Evolutionary conservation across 2,113 vertebrate species (phyloP), one percentile per base, ranked within the genome.

Genomic region (Urocynchramus pylzowi): DNA sequence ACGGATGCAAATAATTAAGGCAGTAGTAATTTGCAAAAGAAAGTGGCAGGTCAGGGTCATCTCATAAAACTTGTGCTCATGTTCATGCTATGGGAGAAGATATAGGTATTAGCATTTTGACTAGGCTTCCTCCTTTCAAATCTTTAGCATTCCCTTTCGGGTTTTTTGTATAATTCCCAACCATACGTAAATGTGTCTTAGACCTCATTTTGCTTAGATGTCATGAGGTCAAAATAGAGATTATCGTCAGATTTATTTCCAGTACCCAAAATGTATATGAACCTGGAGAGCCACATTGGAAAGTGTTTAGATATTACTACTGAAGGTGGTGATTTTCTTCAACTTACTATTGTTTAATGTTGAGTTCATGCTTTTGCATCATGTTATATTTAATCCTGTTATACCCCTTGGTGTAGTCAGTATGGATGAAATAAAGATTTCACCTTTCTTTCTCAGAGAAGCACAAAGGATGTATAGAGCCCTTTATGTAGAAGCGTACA

Each of bases 1-100:
- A 99, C 97, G 98, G 98, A 99, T 99, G 98, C 98, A 99, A 98
- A 98, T 99, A 99, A 99, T 99, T 98, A 98, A 98, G 97, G 98
- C 98, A 97, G 93, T 96, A 98, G 98, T 98, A 98, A 98, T 98
- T 98, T 98, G 97, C 92, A 92, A 98, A 98, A 97, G 97, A 93
- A 89, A 97, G 97, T 97, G 97, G 90, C 93, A 96, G 97, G 98
- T 98, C 98, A 98, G 97, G 98, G 97, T 98, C 96, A 97, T 95
- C 98, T 98, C 97, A 96, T 84, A 97, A 97, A 97, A 96, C 91
- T 97, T 92, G 42, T 77, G 92, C 44, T 95, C 53, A 18, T 41
- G 42, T 87, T 97, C 84, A 26, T 70, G 67, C 42, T 89, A 53
- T 70, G 89, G 84, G 92, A 94, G 85, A 96, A 95, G 61, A 85